phyloP scores from a whole-genome alignment of 2,888 invertebrate genomes.

The Dynastes tityus region DNA sequence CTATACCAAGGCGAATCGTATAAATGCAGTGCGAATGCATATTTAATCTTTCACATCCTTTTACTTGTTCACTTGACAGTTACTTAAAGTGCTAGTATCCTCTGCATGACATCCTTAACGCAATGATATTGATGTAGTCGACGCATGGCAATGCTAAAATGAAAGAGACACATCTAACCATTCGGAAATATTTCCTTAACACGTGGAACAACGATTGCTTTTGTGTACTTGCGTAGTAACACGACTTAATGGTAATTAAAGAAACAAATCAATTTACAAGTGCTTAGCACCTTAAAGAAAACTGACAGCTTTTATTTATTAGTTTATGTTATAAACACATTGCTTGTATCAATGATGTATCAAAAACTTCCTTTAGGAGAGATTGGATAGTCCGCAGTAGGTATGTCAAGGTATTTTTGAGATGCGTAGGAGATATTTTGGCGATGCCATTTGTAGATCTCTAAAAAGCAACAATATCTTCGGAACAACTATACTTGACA shows the following conservation, averaged over 20 bases:
- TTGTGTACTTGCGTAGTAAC: neutral
- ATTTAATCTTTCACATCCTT: conserved; percentile 5
- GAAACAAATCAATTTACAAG: neutral
- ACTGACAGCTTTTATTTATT: neutral
- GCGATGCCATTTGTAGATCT: too few relatives aligned
- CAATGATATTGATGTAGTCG: neutral
- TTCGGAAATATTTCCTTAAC: neutral
- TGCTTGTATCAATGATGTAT: too few relatives aligned
- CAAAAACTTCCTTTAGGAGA: too few relatives aligned
- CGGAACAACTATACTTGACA: too few relatives aligned
- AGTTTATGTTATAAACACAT: neutral
- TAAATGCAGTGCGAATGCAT: neutral
- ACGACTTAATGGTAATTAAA: neutral
- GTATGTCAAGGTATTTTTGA: too few relatives aligned
- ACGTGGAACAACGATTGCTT: neutral
- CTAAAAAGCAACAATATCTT: too few relatives aligned
- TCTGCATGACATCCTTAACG: conserved; percentile 1
- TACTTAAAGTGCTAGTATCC: conserved; percentile 9
- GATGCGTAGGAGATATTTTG: too few relatives aligned
- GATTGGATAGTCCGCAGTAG: too few relatives aligned
- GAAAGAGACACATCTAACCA: neutral
- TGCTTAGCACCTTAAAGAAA: neutral
- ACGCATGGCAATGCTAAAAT: neutral
- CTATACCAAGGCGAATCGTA: neutral
- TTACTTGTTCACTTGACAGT: neutral